phyloP scores from a whole-genome alignment of 2,797 vertebrate species.

The Centroberyx gerrardi region DNA sequence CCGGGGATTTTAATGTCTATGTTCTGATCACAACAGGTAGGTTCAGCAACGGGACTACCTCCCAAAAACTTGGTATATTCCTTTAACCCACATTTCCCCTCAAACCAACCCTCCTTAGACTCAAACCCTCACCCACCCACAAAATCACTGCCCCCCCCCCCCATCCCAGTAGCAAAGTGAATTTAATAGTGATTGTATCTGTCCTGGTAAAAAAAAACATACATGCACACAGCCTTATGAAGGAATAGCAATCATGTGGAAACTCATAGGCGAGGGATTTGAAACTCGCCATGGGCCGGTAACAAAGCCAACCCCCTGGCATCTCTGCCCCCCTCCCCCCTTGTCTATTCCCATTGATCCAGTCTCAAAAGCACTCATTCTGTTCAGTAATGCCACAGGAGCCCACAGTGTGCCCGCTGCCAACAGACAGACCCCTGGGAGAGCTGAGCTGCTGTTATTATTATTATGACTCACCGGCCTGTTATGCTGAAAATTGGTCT shows the following conservation, averaged over 20 bases:
- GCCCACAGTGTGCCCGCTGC: conserved; percentile 22
- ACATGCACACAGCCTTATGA: not conserved
- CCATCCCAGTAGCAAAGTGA: not conserved
- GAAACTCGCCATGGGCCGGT: conserved; percentile 8
- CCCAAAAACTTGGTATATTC: no score
- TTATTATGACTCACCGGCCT: conserved; percentile 57
- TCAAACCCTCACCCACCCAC: conserved; percentile 5
- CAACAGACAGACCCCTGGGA: conserved; percentile 39
- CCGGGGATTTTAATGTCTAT: no score
- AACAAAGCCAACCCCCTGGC: conserved; percentile 14
- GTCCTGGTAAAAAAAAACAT: not conserved
- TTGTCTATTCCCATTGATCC: conserved; percentile 43
- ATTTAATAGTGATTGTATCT: no score
- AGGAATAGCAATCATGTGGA: conserved; percentile 3
- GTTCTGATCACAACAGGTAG: no score
- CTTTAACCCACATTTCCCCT: no score
- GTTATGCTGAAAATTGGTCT: conserved; percentile 50
- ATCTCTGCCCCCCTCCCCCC: not conserved
- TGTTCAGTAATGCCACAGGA: conserved; percentile 31
- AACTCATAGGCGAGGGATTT: conserved; percentile 14
- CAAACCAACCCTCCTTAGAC: not conserved
- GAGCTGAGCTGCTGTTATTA: conserved; percentile 26
- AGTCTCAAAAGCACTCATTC: conserved; percentile 39
- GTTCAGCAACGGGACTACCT: no score
- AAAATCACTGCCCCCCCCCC: not conserved